These are phyloP conservation scores for Poeciliopsis infans DNA, from an alignment of 2,797 vertebrate species.

Conservation along the genomic window DNA sequence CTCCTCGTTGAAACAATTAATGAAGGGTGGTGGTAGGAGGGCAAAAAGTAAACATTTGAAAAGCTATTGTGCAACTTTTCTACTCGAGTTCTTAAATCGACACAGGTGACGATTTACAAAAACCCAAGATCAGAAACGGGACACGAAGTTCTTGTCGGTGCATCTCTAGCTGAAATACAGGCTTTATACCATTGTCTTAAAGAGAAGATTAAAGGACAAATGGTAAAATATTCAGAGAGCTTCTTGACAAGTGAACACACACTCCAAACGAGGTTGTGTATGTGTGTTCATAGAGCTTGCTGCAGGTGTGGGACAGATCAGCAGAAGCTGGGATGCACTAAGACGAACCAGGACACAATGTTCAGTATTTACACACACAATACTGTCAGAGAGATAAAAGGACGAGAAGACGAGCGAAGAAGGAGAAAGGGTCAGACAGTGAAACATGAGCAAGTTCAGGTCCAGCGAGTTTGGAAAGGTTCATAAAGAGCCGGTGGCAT, in stretches of 20 bases:
- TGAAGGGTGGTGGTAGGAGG: not conserved
- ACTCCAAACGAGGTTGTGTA: slow-evolving; percentile 7
- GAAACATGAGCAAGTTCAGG: slow-evolving; percentile 62
- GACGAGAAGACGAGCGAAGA: slow-evolving; percentile 10
- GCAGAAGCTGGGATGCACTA: slow-evolving; percentile 30
- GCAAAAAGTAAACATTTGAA: not conserved
- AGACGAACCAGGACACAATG: slow-evolving; percentile 29
- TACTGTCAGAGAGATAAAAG: slow-evolving; percentile 28
- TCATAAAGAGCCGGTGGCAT: slow-evolving; percentile 48
- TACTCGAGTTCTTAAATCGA: not conserved
- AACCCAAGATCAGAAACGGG: not conserved
- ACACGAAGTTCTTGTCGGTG: not conserved
- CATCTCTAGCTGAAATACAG: slow-evolving; percentile 11
- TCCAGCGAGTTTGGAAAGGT: slow-evolving; percentile 51
- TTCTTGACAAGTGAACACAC: slow-evolving; percentile 45
- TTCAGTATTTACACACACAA: slow-evolving; percentile 33
- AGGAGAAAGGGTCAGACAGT: slow-evolving; percentile 26
- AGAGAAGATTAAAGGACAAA: slow-evolving; percentile 33
- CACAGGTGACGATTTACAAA: not conserved
- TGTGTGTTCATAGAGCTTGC: slow-evolving; percentile 21
- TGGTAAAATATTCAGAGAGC: slow-evolving; percentile 44
- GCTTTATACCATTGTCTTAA: slow-evolving; percentile 31
- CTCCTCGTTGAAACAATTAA: not conserved
- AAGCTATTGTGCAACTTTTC: not conserved
- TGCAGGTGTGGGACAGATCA: slow-evolving; percentile 24